Base-by-base conservation (phyloP, 2,797 vertebrate genomes). In the Aeoliscus strigatus region DNA sequence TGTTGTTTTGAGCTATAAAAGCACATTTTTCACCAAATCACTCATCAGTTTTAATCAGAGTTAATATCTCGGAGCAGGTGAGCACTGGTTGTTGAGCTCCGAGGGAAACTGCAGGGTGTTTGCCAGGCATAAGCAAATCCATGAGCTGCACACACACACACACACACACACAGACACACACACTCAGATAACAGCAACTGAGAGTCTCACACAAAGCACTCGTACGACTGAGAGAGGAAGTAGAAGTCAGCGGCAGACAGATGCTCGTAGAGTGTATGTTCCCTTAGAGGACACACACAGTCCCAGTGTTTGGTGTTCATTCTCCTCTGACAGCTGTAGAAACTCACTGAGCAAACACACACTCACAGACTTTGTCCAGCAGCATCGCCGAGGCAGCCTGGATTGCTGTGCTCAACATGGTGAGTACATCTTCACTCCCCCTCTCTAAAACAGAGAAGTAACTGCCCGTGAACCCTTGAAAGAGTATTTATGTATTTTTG, bases 111-210 rank as follows among this genome's bases (percentile, higher is more conserved):
- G 63, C 59, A 66, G 54, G 66, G 63, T 66, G 60, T 70, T 72
- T 62, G 66, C 53, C 60, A 68, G 47, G 60, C 42, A 76, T 73
- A 87, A 57, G 79, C 85, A 89, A 90, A 90, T 88, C 29, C 14
- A 41, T 16, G 21, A 64, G 87, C 84, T 87, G 31, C 45, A 70
- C 80, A 57, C n/a, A n/a, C n/a, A n/a, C n/a, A n/a, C n/a, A n/a
- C n/a, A n/a, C n/a, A n/a, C n/a, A n/a, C n/a, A n/a, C n/a, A n/a
- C n/a, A n/a, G n/a, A n/a, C n/a, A n/a, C n/a, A n/a, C n/a, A n/a
- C 62, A 60, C 30, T 24, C 23, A 63, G 73, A 80, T 77, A 81
- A 40, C 9, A 60, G 27, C 27, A 15, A 9, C 41, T 42, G 33
- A 24, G 35, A 70, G 39, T 54, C 38, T 8, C 49, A 54, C 40